Conservation (phyloP, 2,888 invertebrate genomes). For the Drosophila borborema region DNA sequence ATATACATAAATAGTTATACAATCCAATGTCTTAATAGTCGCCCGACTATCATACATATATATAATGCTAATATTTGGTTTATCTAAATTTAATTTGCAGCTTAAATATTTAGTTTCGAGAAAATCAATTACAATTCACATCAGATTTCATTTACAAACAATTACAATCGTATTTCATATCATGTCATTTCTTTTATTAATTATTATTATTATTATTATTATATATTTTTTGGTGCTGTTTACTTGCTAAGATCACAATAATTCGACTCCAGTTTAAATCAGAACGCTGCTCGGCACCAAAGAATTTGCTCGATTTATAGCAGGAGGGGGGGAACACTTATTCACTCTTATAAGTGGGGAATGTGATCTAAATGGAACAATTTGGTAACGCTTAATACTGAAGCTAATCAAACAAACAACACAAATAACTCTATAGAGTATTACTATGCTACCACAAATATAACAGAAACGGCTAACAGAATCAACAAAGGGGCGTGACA, state of each 20-base stretch:
- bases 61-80: slow-evolving; percentile 40
- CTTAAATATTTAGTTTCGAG: slow-evolving; percentile 26
- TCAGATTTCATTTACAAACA: slow-evolving; percentile 17
- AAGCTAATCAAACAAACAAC: slow-evolving; percentile 27
- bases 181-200: background rate
- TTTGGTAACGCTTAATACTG: slow-evolving; percentile 77
- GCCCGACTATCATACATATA: background rate
- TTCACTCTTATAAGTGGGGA: slow-evolving; percentile 6
- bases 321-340: background rate
- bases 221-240: slow-evolving; percentile 51
- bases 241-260: slow-evolving; percentile 68
- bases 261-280: slow-evolving; percentile 56
- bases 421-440: slow-evolving; percentile 18
- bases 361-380: slow-evolving; percentile 30
- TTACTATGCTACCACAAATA: slow-evolving; percentile 22
- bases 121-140: slow-evolving; percentile 20
- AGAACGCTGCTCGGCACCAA: slow-evolving; percentile 48
- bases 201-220: slow-evolving; percentile 8
- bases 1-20: slow-evolving; percentile 54
- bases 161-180: slow-evolving; percentile 29
- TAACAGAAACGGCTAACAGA: slow-evolving; percentile 32
- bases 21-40: slow-evolving; percentile 41
- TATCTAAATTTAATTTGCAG: slow-evolving; percentile 33
- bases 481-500: slow-evolving; percentile 12
- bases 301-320: slow-evolving; percentile 6